Base-by-base conservation (phyloP, 2,113 vertebrate genomes). In the Lampris incognitus region DNA sequence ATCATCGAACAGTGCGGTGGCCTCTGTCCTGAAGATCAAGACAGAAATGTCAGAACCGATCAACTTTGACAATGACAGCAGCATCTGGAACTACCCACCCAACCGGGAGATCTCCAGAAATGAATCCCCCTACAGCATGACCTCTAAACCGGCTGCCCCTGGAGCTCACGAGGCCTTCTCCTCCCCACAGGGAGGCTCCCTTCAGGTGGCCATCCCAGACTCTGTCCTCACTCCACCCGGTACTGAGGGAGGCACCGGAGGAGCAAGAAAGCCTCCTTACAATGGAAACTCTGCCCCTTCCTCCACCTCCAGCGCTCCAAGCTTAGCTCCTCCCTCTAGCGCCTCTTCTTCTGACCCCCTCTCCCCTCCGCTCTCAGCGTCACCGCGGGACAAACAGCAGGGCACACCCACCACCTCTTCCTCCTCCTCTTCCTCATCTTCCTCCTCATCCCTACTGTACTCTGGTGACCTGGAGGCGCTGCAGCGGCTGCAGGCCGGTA, bases 11-110 rank as follows among this genome's bases (percentile, higher is more conserved):
- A 94, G 94, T 87, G 92, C 79, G 2, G 61, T 42, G 1, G 55
- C 97, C 87, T 98, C 97, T 7, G 97, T 98, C 89, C 95, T 98
- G 82, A 99, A 99, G 92, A 99, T 99, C 94, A 99, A 99, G 94
- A 99, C 98, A 5, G 98, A 99, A 93, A 99, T 98, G 93, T 92
- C 96, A 4, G 98, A 99, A 82, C 97, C 98, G 79, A 97, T 99
- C 91, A 99, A 99, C 94, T 99, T 99, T 77, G 98, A 99, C 95
- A 99, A 99, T 1, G 97, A 99, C 94, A 99, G 97, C 94, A 99
- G 98, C 94, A 99, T 99, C 95, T 99, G 98, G 98, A 98, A 99
- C 95, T 99, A 95, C 88, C 98, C 98, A 1, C 98, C 98, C 86
- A 99, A 99, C 94, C 86, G 98, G 63, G 98, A 99, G 95, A 99